These are phyloP conservation scores for Petrocephalus schoutedeni DNA, from an alignment of 2,797 vertebrate species.

Conservation along the genomic window DNA sequence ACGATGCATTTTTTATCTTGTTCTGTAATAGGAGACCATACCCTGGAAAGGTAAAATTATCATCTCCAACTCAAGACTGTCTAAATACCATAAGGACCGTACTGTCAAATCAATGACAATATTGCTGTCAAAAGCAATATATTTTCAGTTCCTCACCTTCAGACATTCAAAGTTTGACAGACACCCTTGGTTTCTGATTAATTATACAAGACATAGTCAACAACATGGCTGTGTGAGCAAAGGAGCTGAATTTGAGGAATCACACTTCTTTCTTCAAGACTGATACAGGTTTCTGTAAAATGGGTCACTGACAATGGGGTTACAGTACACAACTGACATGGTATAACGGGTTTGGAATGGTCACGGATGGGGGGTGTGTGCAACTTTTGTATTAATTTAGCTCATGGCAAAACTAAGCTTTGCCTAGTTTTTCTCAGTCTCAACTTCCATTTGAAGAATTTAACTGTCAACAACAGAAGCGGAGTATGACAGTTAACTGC, in stretches of 20 bases:
- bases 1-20: neutral
- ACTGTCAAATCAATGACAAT: neutral
- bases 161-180: neutral
- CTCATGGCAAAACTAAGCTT: neutral
- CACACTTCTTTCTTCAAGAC: neutral
- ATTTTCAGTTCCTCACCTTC: neutral
- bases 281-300: conserved; percentile 8
- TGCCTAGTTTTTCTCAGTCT: neutral
- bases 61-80: neutral
- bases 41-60: neutral
- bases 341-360: neutral
- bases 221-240: neutral
- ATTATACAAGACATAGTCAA: neutral
- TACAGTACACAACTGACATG: conserved; percentile 11
- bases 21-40: neutral
- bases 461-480: conserved; percentile 5
- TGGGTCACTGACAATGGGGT: neutral
- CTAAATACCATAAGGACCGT: neutral
- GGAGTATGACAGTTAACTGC: neutral
- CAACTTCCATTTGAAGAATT: neutral
- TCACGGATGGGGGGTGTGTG: neutral
- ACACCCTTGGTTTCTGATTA: neutral
- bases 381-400: conserved; percentile 10
- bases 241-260: neutral
- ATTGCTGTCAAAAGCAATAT: neutral